Evolutionary conservation across 2,113 vertebrate species (phyloP), one percentile per base, ranked within the genome.

Genomic region (Pollachius pollachius): DNA sequence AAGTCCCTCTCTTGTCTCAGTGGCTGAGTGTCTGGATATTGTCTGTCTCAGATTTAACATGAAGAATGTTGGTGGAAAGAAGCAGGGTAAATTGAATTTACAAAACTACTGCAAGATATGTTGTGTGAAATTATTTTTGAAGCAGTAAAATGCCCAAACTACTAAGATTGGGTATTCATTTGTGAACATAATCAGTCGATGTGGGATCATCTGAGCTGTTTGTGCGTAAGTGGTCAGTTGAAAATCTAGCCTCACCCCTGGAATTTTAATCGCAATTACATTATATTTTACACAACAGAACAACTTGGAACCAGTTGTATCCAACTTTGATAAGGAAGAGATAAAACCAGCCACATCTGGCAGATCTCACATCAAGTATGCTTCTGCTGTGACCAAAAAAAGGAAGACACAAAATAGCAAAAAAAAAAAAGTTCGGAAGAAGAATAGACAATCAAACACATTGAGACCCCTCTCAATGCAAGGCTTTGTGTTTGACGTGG

Each of bases 11-110:
- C 81, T 74, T 83, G 57, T 54, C 62, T 61, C 25, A 74, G 79
- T 79, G 73, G 67, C 68, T 64, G 56, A 12, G 27, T 80, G 70
- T 88, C 87, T 92, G 89, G 90, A 87, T 63, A 76, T 71, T 81
- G 71, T 90, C 83, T 81, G 65, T 52, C 56, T 65, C 23, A 75
- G 71, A 81, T 84, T 80, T 72, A 70, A 72, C 67, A 71, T 48
- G 8, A 85, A 67, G 81, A 90, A 87, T 83, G 77, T 66, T 75
- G 72, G 83, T 75, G 72, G 41, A 15, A 72, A 75, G 72, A 79
- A 86, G 76, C 67, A 68, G 71, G 65, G n/a, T 75, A 52, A 77
- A 74, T 62, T 69, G 69, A 27, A 19, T 59, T 65, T 58, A 56
- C 5, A n/a, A 74, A 65, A 74, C 71, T 81, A 70, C 80, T 15